Percentiles rank a stretch among this genome's conserved stretches.
These are phyloP conservation scores for Psophia crepitans DNA, from an alignment of 2,113 vertebrate genomes.

Conservation along the genomic window DNA sequence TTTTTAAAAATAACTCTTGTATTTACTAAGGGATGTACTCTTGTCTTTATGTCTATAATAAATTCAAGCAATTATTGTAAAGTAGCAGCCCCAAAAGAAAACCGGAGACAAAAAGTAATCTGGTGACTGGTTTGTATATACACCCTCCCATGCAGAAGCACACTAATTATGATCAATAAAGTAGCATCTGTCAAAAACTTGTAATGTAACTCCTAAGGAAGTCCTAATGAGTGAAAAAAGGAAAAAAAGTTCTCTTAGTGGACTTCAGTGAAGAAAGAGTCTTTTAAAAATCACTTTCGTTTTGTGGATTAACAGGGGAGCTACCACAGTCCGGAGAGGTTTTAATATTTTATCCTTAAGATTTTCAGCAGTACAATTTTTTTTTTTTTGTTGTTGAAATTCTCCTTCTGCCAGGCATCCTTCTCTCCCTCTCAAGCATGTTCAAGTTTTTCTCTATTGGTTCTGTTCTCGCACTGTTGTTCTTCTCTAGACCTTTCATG, in stretches of 20 bases:
- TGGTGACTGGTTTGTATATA: not conserved
- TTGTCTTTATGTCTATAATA: not conserved
- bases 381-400: not conserved
- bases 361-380: not conserved
- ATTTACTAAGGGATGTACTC: not conserved
- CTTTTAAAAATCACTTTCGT: not conserved
- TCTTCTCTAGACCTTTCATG: not conserved
- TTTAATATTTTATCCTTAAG: not conserved
- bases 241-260: not conserved
- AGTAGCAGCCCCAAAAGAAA: not conserved
- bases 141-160: not conserved
- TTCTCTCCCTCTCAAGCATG: not conserved
- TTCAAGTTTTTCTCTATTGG: not conserved
- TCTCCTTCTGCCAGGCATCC: not conserved
- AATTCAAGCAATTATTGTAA: not conserved
- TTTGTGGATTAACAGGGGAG: not conserved
- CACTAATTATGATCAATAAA: not conserved
- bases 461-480: not conserved
- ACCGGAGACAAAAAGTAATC: not conserved
- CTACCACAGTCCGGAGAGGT: rapidly evolving
- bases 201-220: not conserved
- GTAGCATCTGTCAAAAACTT: not conserved
- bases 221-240: not conserved
- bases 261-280: not conserved
- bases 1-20: not conserved